Evolutionary conservation across 2,113 vertebrate genomes (phyloP).

Genomic region (Ictalurus furcatus): DNA sequence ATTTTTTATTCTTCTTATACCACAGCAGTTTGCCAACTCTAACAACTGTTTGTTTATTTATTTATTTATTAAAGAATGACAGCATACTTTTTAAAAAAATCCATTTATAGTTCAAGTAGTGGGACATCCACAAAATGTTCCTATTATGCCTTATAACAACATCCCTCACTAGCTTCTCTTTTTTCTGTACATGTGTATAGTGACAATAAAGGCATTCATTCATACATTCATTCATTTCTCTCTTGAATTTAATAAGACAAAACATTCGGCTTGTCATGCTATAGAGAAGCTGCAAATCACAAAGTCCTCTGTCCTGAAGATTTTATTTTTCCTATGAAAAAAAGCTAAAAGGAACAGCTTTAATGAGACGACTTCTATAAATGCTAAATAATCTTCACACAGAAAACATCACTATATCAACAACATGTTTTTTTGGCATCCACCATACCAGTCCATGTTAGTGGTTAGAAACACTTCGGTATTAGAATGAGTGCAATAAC

Average conservation of each 20-base stretch:
- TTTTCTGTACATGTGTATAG: no score
- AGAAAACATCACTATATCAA: neutral
- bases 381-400: neutral
- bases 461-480: neutral
- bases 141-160: neutral
- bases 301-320: neutral
- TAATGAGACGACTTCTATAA: neutral
- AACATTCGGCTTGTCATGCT: neutral
- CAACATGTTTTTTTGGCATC: neutral
- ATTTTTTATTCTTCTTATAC: neutral
- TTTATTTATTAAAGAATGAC: no score
- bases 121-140: neutral
- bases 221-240: neutral
- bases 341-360: neutral
- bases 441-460: neutral
- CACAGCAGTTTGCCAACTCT: neutral
- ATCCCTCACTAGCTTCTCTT: neutral
- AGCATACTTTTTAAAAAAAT: neutral
- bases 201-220: no score
- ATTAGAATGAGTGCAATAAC: neutral
- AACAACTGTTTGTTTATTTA: no score
- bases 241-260: neutral
- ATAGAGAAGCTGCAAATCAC: neutral
- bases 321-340: neutral
- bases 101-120: neutral